phyloP scores from a whole-genome alignment of 2,113 vertebrate genomes.

The Odontesthes bonariensis region DNA sequence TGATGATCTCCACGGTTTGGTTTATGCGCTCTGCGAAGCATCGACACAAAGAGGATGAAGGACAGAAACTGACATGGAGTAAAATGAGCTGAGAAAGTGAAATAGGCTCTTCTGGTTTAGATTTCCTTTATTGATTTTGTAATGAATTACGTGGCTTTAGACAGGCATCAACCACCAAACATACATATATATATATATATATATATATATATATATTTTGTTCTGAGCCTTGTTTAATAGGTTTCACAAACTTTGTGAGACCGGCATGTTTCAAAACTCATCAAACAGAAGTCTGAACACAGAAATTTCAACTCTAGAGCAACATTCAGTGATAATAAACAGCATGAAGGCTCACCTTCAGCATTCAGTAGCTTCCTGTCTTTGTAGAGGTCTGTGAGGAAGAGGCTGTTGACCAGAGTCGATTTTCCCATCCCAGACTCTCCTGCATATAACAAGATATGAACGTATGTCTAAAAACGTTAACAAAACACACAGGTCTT shows the following conservation, averaged over 20 bases:
- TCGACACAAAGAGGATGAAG: not conserved
- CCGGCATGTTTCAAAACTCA: not conserved
- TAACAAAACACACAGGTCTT: not conserved
- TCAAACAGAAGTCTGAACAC: not conserved
- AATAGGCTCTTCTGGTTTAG: not conserved
- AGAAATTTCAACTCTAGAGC: no score
- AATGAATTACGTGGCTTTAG: not conserved
- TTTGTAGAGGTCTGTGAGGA: constrained; percentile 98
- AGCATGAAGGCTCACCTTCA: constrained; percentile 86
- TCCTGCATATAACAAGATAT: constrained; percentile 79
- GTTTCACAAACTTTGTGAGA: not conserved
- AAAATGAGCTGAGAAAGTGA: not conserved
- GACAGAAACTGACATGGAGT: not conserved
- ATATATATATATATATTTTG: not conserved
- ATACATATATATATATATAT: no score
- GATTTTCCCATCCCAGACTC: constrained; percentile 99
- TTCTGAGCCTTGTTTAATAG: not conserved
- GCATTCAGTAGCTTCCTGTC: constrained; percentile 97
- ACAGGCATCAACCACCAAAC: not conserved
- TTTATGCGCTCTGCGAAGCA: constrained; percentile 90
- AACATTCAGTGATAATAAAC: not conserved
- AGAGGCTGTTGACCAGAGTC: constrained; percentile 97
- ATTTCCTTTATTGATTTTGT: no score
- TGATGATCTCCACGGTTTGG: constrained; percentile 97
- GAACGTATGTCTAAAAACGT: not conserved